Base-by-base conservation (phyloP, 2,888 invertebrate genomes). In the Tinea semifulvella region DNA sequence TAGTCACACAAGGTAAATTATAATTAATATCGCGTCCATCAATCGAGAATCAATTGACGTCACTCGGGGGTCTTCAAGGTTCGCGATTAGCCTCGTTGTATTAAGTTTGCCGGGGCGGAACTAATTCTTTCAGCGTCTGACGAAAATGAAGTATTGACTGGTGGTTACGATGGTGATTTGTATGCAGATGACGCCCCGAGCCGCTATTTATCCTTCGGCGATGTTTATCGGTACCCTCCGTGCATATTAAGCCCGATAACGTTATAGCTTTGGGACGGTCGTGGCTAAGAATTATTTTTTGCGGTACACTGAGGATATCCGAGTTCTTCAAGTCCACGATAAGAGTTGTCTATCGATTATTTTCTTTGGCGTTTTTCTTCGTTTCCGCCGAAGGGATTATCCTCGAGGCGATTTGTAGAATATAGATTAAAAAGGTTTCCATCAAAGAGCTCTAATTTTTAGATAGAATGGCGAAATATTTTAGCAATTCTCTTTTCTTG, bases 141-240 rank as follows among this genome's bases (percentile, higher is more conserved):
- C 27, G 14, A 20, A 42, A 42, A 42, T 42, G 42, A 42, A 42
- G 42, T 42, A 42, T 42, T 17, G 42, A 17, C 25, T 26, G 36
- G 3, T 18, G 36, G 18, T 36, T 26, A 26, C 16, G n/a, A 42
- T 8, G 18, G 42, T 27, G 26, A 42, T 42, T 42, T 42, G 42
- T 26, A 42, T 42, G 42, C 42, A 42, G 42, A 42, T 42, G 42
- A 27, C 42, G 27, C 27, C 25, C 16, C 27, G 18, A 42, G 25
- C 42, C 42, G 42, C 42, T 42, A 42, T 42, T 42, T 42, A 42
- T 42, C 26, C 42, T 42, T 42, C 26, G 42, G 42, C 42, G 42
- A 42, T 42, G 42, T 42, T 42, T 42, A 42, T 42, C 42, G 42
- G 42, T 25, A 27, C 42, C 27, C 42, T 42, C 17, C 27, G 25